phyloP scores from a whole-genome alignment of 2,888 invertebrate genomes.

The Caradrina clavipalpis region DNA sequence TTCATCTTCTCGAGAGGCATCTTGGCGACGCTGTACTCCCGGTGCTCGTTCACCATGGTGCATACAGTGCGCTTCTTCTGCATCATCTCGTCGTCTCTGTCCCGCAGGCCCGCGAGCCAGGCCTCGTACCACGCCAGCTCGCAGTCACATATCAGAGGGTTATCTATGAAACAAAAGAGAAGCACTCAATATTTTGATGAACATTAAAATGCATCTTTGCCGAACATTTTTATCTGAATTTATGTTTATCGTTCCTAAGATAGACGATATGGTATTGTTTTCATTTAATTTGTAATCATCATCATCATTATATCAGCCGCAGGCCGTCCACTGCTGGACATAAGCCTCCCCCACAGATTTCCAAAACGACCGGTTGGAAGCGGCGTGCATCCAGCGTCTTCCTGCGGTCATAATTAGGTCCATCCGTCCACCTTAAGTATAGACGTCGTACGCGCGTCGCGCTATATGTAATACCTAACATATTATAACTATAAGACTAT shows the following conservation, averaged over 20 bases:
- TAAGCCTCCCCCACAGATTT: too few relatives aligned
- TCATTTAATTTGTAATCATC: too few relatives aligned
- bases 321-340: too few relatives aligned
- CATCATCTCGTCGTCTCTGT: conserved; percentile 97
- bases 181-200: background rate
- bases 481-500: too few relatives aligned
- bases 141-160: conserved; percentile 96
- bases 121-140: conserved; percentile 97
- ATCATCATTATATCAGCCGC: too few relatives aligned
- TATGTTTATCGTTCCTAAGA: background rate
- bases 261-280: background rate
- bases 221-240: background rate
- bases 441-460: too few relatives aligned
- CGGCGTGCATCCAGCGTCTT: too few relatives aligned
- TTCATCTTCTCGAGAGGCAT: conserved; percentile 96
- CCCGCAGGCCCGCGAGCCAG: conserved; percentile 94
- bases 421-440: too few relatives aligned
- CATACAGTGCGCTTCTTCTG: conserved; percentile 96
- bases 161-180: conserved; percentile 91
- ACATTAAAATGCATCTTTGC: background rate
- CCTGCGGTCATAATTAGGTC: too few relatives aligned
- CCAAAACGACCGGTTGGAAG: too few relatives aligned
- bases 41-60: conserved; percentile 95
- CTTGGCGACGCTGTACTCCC: conserved; percentile 95
- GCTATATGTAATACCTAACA: too few relatives aligned